These are phyloP conservation scores for Diplodus puntazzo DNA, from an alignment of 2,797 vertebrate genomes.

Conservation along the genomic window DNA sequence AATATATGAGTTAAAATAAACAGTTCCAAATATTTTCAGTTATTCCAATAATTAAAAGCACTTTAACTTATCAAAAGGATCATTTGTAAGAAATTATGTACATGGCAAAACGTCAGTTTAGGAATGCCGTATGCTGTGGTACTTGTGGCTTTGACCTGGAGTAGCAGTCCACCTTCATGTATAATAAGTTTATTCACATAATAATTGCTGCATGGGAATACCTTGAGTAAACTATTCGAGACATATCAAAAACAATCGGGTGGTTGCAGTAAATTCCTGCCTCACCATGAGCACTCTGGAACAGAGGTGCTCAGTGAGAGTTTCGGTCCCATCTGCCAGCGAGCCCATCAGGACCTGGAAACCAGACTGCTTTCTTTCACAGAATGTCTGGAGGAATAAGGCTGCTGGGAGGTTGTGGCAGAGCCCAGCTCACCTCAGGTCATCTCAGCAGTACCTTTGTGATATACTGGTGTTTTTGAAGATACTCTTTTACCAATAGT, in stretches of 20 bases:
- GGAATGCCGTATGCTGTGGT: slow-evolving; percentile 22
- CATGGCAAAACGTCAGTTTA: slow-evolving; percentile 32
- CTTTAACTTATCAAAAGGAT: neutral
- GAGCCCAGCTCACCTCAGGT: slow-evolving; percentile 32
- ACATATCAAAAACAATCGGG: slow-evolving; percentile 65
- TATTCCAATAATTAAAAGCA: neutral
- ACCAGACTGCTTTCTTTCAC: slow-evolving; percentile 49
- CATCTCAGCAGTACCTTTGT: slow-evolving; percentile 18
- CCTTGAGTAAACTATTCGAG: slow-evolving; percentile 60
- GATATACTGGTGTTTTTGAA: slow-evolving; percentile 7
- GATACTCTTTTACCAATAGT: neutral
- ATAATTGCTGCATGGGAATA: slow-evolving; percentile 64
- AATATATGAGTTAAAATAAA: neutral
- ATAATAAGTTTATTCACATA: slow-evolving; percentile 62
- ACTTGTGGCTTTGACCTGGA: slow-evolving; percentile 40
- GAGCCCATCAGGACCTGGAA: slow-evolving; percentile 70
- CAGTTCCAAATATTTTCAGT: neutral
- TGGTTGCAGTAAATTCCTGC: slow-evolving; percentile 60
- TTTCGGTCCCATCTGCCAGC: slow-evolving; percentile 69
- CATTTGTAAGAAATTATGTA: slow-evolving; percentile 1
- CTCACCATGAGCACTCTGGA: slow-evolving; percentile 53
- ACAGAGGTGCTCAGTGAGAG: slow-evolving; percentile 75
- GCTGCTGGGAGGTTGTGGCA: slow-evolving; percentile 45
- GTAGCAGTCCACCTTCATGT: slow-evolving; percentile 12
- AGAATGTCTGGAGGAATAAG: slow-evolving; percentile 45